Evolutionary conservation across 1,140 invertebrate genomes (phyloP).

Genomic region (Chironomus striatipennis): DNA sequence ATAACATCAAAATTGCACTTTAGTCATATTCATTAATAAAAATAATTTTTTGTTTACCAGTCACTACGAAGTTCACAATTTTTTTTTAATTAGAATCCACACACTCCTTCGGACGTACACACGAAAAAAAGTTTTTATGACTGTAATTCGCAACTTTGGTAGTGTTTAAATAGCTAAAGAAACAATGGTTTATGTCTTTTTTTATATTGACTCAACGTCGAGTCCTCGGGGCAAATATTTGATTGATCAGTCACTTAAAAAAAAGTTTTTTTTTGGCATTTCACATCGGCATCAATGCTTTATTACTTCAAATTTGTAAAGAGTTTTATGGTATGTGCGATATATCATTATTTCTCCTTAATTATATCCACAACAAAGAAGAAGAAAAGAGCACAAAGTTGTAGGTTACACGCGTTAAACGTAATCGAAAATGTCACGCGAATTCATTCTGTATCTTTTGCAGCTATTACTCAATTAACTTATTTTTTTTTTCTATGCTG

Average conservation of each 20-base stretch:
- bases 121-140: too few relatives aligned
- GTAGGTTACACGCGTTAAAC: too few relatives aligned
- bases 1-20: too few relatives aligned
- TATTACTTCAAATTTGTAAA: too few relatives aligned
- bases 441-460: neutral
- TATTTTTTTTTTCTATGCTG: neutral
- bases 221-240: neutral
- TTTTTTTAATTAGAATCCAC: neutral
- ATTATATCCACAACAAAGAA: neutral
- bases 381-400: neutral
- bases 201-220: neutral
- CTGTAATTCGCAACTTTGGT: too few relatives aligned
- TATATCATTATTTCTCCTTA: neutral
- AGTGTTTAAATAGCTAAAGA: too few relatives aligned
- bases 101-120: neutral
- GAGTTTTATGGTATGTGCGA: too few relatives aligned
- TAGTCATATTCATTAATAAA: too few relatives aligned
- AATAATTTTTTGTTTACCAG: neutral
- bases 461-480: neutral
- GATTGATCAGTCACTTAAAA: neutral
- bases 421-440: constrained; percentile 5
- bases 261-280: neutral
- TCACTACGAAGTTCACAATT: neutral
- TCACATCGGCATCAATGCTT: too few relatives aligned
- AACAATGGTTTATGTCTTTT: too few relatives aligned